Evolutionary conservation across 2,797 vertebrate genomes (phyloP).

Genomic region (Carcharodon carcharias): DNA sequence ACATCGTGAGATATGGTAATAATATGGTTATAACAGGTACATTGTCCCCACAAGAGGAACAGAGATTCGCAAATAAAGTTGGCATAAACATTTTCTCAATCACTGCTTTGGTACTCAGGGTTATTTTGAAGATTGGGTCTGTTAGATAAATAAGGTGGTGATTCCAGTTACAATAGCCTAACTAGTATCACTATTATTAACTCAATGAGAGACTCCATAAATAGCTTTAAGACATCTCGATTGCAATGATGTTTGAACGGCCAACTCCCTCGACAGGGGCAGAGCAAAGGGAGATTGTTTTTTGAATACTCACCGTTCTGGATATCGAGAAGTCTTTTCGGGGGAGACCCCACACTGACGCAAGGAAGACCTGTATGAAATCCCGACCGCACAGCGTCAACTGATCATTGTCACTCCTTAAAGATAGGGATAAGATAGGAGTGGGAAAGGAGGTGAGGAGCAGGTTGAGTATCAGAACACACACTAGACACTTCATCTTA

Average conservation of each 20-base stretch:
- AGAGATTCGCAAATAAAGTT: not conserved
- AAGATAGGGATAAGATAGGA: not conserved
- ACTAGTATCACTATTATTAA: too few species aligned
- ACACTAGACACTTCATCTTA: slow-evolving; percentile 9
- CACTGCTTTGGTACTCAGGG: not conserved
- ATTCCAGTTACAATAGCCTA: not conserved
- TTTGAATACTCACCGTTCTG: not conserved
- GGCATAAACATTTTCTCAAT: not conserved
- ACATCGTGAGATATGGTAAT: not conserved
- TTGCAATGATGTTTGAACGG: too few species aligned
- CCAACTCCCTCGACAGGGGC: not conserved
- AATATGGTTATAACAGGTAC: too few species aligned
- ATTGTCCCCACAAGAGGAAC: not conserved
- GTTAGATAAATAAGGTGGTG: not conserved
- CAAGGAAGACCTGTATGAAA: slow-evolving; percentile 80
- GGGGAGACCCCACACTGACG: slow-evolving; percentile 79
- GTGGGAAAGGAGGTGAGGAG: not conserved
- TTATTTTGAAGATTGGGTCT: not conserved
- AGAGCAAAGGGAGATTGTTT: not conserved
- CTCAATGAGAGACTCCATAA: not conserved
- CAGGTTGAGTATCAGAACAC: not conserved
- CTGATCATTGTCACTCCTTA: slow-evolving; percentile 50
- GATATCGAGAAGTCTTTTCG: slow-evolving; percentile 55
- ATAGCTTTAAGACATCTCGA: not conserved
- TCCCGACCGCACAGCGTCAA: slow-evolving; percentile 78